Conservation (phyloP, 2,888 invertebrate species). For the Drosophila cognata region DNA sequence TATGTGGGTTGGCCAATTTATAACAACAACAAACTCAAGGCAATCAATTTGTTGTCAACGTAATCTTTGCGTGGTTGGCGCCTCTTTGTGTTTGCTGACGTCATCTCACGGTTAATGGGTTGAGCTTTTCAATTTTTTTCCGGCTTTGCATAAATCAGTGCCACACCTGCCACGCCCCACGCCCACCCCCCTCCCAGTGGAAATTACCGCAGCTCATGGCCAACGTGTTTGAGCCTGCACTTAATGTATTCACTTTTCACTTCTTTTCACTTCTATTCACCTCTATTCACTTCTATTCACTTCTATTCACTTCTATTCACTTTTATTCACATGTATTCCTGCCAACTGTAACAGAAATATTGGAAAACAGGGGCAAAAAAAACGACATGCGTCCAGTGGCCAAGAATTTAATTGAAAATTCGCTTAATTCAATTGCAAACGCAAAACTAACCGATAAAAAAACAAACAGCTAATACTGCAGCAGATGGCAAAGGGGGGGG, state of each 20-base stretch:
- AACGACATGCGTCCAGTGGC: slow-evolving; percentile 17
- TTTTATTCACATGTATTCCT: slow-evolving; percentile 10
- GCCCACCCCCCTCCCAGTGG: not conserved
- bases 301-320: slow-evolving; percentile 24
- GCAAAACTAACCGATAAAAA: slow-evolving; percentile 49
- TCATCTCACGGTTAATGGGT: slow-evolving; percentile 23
- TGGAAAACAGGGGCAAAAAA: not conserved
- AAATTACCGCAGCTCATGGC: slow-evolving; percentile 16
- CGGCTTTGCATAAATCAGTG: slow-evolving; percentile 68
- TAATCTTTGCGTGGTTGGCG: not conserved
- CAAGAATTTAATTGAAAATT: slow-evolving; percentile 61
- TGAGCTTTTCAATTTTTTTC: slow-evolving; percentile 22
- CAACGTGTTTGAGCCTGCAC: slow-evolving; percentile 28
- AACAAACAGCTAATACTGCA: slow-evolving; percentile 19
- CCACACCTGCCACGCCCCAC: slow-evolving; percentile 32
- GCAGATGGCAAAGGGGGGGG: not conserved
- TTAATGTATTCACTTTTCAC: slow-evolving; percentile 27
- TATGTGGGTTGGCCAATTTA: not conserved
- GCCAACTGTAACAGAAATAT: slow-evolving; percentile 5
- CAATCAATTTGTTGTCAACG: slow-evolving; percentile 45
- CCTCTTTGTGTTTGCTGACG: slow-evolving; percentile 27
- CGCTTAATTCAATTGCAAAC: slow-evolving; percentile 59
- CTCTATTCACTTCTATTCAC: not conserved
- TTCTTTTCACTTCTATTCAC: not conserved
- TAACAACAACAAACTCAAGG: not conserved